phyloP scores from a whole-genome alignment of 2,797 vertebrate species.

The Propithecus perrieri region DNA sequence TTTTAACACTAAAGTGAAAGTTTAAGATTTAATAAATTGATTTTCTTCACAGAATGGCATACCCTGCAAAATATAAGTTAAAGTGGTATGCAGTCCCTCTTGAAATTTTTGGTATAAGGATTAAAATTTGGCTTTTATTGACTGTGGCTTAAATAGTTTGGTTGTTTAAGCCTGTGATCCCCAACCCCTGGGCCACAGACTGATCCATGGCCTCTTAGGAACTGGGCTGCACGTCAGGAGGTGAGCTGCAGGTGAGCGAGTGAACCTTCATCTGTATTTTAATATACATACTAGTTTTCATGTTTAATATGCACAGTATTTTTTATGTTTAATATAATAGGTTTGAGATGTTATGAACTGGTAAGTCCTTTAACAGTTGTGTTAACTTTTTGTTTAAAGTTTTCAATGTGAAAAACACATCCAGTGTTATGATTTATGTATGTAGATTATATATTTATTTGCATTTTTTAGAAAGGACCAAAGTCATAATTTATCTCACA shows the following conservation, averaged over 20 bases:
- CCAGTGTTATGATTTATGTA: not conserved
- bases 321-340: not conserved
- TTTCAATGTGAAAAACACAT: constrained; percentile 27
- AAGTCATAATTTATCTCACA: not conserved
- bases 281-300: not conserved
- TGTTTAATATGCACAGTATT: no score
- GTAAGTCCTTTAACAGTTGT: constrained; percentile 26
- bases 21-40: constrained; percentile 22
- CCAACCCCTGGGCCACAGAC: no score
- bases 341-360: not conserved
- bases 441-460: not conserved
- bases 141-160: not conserved
- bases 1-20: constrained; percentile 3
- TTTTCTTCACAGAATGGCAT: not conserved
- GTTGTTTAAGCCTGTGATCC: not conserved
- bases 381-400: not conserved
- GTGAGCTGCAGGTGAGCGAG: no score
- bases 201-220: no score
- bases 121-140: constrained; percentile 24
- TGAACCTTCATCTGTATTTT: not conserved
- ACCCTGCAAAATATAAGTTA: not conserved
- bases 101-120: not conserved
- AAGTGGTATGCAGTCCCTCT: not conserved
- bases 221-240: no score
- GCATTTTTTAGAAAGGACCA: not conserved